These are phyloP conservation scores for Homarus gammarus DNA, from an alignment of 2,888 invertebrate genomes.

Conservation along the genomic window DNA sequence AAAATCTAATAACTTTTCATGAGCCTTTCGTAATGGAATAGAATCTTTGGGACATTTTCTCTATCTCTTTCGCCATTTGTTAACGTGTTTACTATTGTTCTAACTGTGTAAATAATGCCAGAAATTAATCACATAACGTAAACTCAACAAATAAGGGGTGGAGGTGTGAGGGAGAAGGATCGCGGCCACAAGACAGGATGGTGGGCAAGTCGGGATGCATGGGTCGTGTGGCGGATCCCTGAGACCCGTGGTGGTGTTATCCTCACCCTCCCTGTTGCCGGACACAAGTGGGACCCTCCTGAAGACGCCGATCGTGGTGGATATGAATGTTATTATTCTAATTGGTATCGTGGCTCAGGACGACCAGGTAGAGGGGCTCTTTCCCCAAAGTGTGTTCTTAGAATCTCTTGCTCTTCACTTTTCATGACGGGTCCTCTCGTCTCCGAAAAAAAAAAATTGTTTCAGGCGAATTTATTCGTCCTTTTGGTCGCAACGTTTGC, in stretches of 20 bases:
- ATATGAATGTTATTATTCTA: slow-evolving; percentile 59
- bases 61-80: slow-evolving; percentile 7
- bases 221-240: neutral
- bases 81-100: slow-evolving; percentile 5
- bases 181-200: slow-evolving; percentile 14
- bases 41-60: slow-evolving; percentile 13
- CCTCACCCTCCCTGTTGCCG: neutral
- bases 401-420: neutral
- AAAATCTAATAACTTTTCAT: slow-evolving; percentile 53
- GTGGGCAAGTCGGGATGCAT: neutral
- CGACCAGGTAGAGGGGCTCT: slow-evolving; percentile 1
- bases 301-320: slow-evolving; percentile 50
- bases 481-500: too few species aligned
- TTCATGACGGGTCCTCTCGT: too few species aligned
- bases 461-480: too few species aligned
- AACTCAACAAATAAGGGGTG: neutral
- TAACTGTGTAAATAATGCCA: slow-evolving; percentile 13
- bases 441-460: too few species aligned
- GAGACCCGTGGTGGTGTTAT: too few species aligned
- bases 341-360: slow-evolving; percentile 45
- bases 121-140: neutral
- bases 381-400: neutral
- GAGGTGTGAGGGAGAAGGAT: neutral
- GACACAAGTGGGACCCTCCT: slow-evolving; percentile 1
- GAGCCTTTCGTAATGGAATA: slow-evolving; percentile 42